Base-by-base conservation (phyloP, 2,797 vertebrate genomes). In the Ibycter americanus region DNA sequence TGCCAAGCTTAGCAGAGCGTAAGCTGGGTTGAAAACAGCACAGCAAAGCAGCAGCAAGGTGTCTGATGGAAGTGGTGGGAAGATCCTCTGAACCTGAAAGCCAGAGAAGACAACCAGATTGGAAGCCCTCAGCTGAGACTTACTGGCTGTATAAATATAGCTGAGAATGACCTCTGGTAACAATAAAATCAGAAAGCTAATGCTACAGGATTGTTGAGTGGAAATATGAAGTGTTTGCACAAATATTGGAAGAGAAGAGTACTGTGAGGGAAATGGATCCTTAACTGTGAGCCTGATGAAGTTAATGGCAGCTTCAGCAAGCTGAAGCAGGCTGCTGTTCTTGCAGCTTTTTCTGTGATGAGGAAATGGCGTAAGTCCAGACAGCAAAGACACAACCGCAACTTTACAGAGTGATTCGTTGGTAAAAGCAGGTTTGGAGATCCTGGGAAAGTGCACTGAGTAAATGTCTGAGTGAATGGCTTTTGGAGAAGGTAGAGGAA, bases 291-390 rank as follows among this genome's bases (percentile, higher is more conserved):
- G 36, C 36, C 6, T 29, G 73, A 62, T 76, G 66, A 62, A 87
- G 38, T 79, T 79, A 54, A 38, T 0, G 0, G 26, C 0, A 0
- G 26, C 34, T 77, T 63, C 74, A 52, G 71, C 6, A 23, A 74
- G 49, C 29, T 46, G 79, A 68, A 77, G 63, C 26, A 94, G 79
- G 82, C 38, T 84, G 90, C 67, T 87, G 52, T 21, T 89, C 56
- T 63, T 74, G 56, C 52, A 83, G 34, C 15, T 76, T 68, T 38
- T 90, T 46, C 54, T 82, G 26, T n/a, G 54, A 34, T 14, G 25
- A 29, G 18, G 40, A 94, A 68, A 51, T 80, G 34, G 67, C 87
- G 4, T 77, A 62, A 83, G 22, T 38, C 59, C 56, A 59, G 68
- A 56, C 11, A 83, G 61, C 29, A 68, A 55, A 74, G 54, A 74